These are phyloP conservation scores for Trachelipus rathkii DNA, from an alignment of 1,140 invertebrate species.

Conservation along the genomic window DNA sequence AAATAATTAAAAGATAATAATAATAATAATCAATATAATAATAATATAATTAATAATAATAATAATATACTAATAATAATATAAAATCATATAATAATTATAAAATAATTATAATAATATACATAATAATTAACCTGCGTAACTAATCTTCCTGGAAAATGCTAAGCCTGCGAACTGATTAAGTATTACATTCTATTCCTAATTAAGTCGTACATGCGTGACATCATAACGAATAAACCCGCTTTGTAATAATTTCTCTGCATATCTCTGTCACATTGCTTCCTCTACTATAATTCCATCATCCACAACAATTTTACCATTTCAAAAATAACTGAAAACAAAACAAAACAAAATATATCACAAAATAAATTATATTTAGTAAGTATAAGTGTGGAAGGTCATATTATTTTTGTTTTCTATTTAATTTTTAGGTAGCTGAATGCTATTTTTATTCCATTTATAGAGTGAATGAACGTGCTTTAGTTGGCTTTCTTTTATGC, in stretches of 20 bases:
- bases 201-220: conserved; percentile 83
- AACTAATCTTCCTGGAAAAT: conserved; percentile 95
- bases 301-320: no score
- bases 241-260: no score
- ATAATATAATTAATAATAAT: background rate
- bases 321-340: no score
- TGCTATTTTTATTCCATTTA: background rate
- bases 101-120: conserved; percentile 30
- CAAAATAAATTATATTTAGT: no score
- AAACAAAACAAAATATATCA: no score
- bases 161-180: conserved; percentile 81
- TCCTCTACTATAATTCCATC: no score
- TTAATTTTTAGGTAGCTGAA: background rate
- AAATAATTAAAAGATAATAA: no score
- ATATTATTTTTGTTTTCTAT: no score
- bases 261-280: no score
- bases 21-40: no score
- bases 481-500: conserved; percentile 57
- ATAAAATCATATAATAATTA: no score
- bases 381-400: background rate
- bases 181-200: conserved; percentile 58
- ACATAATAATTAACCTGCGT: conserved; percentile 66
- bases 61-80: conserved; percentile 21
- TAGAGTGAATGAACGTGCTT: conserved; percentile 50
- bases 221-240: conserved; percentile 86